These are phyloP conservation scores for Pelvicachromis taeniatus DNA, from an alignment of 2,113 vertebrate genomes.

Conservation along the genomic window DNA sequence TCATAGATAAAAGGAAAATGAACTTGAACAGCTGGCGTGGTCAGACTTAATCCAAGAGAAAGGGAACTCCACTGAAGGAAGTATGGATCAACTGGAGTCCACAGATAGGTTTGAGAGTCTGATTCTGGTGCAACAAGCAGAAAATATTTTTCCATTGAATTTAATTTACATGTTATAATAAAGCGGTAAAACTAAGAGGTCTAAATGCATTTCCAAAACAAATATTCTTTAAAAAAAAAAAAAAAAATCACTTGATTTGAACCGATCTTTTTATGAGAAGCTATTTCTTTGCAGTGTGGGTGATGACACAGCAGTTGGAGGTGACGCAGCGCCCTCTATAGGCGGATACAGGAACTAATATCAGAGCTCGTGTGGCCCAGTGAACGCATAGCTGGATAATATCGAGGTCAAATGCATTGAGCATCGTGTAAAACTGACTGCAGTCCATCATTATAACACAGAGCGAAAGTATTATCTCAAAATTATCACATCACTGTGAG, in stretches of 20 bases:
- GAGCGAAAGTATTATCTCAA: neutral
- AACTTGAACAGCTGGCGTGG: neutral
- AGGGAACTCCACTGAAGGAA: neutral
- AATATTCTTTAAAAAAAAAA: no score
- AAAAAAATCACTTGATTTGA: neutral
- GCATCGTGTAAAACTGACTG: neutral
- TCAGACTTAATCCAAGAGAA: conserved; percentile 1
- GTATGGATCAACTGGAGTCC: neutral
- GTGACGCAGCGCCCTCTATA: conserved; percentile 63
- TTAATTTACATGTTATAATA: neutral
- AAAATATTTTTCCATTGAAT: neutral
- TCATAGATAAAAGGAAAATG: neutral
- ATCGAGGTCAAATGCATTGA: conserved; percentile 25
- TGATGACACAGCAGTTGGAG: conserved; percentile 14
- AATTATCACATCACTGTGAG: neutral
- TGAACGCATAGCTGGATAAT: neutral
- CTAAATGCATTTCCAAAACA: neutral
- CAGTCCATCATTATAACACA: neutral
- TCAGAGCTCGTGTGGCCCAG: neutral
- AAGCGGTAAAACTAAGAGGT: neutral
- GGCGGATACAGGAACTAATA: neutral
- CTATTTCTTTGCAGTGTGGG: neutral
- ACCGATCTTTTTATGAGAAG: neutral
- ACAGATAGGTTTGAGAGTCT: neutral
- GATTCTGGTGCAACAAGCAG: neutral